A percentile compares a stretch with the other conserved stretches of the same genome.
phyloP scores from a whole-genome alignment of 2,113 vertebrate genomes.

The Mola mola region DNA sequence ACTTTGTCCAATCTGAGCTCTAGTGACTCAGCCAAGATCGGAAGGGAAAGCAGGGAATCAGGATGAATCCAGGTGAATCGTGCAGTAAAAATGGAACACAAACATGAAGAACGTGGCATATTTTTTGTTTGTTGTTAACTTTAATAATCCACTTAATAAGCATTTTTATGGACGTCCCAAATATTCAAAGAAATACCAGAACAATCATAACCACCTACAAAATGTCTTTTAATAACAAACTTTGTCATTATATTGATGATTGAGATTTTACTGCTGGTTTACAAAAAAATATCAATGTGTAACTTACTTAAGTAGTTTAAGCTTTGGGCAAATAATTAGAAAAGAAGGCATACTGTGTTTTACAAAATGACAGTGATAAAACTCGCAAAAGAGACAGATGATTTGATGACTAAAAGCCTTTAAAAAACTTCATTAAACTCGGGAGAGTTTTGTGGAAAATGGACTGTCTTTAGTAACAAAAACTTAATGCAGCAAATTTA shows the following conservation, averaged over 20 bases:
- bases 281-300: conserved; percentile 41
- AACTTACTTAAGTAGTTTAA: conserved; percentile 35
- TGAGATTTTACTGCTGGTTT: conserved; percentile 32
- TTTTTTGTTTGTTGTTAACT: conserved; percentile 55
- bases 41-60: conserved; percentile 6
- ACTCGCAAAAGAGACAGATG: conserved; percentile 26
- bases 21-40: conserved; percentile 24
- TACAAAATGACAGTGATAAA: conserved; percentile 22
- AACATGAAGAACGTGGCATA: conserved; percentile 24
- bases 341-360: conserved; percentile 40
- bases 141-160: conserved; percentile 75
- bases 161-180: conserved; percentile 45
- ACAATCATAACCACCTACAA: conserved; percentile 24
- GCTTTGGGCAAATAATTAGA: conserved; percentile 47
- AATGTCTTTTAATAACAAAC: conserved; percentile 26
- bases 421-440: conserved; percentile 1
- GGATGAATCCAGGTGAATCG: conserved; percentile 27
- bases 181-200: conserved; percentile 40
- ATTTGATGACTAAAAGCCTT: conserved; percentile 14
- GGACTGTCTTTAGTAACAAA: conserved; percentile 4
- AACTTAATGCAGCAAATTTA: conserved; percentile 21
- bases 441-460: background rate
- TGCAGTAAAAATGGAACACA: conserved; percentile 34
- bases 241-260: conserved; percentile 17
- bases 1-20: conserved; percentile 72